A percentile compares a stretch with the other conserved stretches of the same genome.
Evolutionary conservation across 2,113 vertebrate species (phyloP).

Genomic region (Cyanoramphus novaezelandiae): DNA sequence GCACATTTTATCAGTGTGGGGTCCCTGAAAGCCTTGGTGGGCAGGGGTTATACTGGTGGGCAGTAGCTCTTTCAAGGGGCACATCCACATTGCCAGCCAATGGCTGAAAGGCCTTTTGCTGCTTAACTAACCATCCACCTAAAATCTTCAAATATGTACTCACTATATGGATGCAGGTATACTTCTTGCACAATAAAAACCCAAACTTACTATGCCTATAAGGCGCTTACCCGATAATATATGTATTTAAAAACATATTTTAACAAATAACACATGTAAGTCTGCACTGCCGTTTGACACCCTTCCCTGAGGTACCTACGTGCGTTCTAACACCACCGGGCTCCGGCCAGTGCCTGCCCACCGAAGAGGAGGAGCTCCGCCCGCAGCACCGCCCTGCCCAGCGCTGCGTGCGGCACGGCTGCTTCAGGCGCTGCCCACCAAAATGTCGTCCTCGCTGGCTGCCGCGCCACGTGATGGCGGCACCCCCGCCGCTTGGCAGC

Average conservation of each 20-base stretch:
- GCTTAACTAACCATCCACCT: not conserved
- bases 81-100: too few relatives aligned
- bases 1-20: rapidly evolving
- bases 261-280: rapidly evolving
- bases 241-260: not conserved
- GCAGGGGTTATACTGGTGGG: rapidly evolving
- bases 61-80: not conserved
- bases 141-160: not conserved
- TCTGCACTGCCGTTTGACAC: rapidly evolving
- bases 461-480: not conserved
- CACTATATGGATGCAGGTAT: not conserved
- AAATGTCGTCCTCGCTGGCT: not conserved
- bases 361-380: rapidly evolving
- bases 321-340: rapidly evolving
- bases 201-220: rapidly evolving
- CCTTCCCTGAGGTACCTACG: too few relatives aligned
- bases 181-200: not conserved
- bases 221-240: not conserved
- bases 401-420: not conserved
- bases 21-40: not conserved
- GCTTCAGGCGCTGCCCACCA: not conserved
- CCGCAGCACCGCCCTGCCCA: rapidly evolving
- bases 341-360: rapidly evolving
- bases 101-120: not conserved
- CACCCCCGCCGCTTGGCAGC: not conserved